These are phyloP conservation scores for Hymenochirus boettgeri DNA, from an alignment of 2,113 vertebrate species.

Conservation along the genomic window DNA sequence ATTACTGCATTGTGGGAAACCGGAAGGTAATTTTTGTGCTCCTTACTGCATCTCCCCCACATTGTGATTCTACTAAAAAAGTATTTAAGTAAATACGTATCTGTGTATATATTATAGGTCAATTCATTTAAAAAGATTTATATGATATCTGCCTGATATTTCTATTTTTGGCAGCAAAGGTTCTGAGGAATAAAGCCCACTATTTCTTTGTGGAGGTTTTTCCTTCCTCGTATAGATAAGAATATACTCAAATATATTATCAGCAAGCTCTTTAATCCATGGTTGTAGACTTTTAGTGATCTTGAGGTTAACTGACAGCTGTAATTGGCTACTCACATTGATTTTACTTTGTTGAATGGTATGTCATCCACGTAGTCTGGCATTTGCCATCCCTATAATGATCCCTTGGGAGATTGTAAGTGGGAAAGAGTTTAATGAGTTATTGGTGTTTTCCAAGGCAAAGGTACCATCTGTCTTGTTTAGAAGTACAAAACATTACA, in stretches of 20 bases:
- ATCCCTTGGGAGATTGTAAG: slow-evolving; percentile 28
- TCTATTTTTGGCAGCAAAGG: no score
- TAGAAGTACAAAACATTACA: no score
- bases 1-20: no score
- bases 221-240: background rate
- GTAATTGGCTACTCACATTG: slow-evolving; percentile 36
- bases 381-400: slow-evolving; percentile 24
- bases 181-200: no score
- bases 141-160: no score
- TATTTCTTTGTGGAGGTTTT: no score
- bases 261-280: background rate
- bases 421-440: slow-evolving; percentile 19
- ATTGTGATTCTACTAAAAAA: no score
- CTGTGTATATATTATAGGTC: no score
- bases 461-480: slow-evolving; percentile 17
- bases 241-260: background rate
- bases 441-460: slow-evolving; percentile 19
- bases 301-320: slow-evolving; percentile 24
- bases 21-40: no score
- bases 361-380: slow-evolving; percentile 5
- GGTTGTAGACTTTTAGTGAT: slow-evolving; percentile 2
- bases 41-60: no score
- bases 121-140: no score
- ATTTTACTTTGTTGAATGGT: slow-evolving; percentile 21
- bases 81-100: no score